Evolutionary conservation across 23 tunicate species (phyloP).

Genomic region (Trididemnum nubilum): DNA sequence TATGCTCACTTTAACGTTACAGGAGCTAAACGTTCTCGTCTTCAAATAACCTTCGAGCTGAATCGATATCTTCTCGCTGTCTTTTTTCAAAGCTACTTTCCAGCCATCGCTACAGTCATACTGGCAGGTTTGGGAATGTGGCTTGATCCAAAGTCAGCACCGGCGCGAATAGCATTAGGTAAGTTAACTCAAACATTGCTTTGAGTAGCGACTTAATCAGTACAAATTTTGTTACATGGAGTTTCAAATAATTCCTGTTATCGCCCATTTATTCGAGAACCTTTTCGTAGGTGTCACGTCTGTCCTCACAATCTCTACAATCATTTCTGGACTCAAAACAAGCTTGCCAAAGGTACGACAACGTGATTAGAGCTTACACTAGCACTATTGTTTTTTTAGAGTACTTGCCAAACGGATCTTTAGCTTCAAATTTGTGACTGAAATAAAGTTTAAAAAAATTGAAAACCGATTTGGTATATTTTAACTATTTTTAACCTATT

Average conservation of each 20-base stretch:
- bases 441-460: no score
- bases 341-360: constrained; percentile 74
- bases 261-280: no score
- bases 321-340: constrained; percentile 76
- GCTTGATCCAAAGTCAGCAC: constrained; percentile 89
- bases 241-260: no score
- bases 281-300: constrained; percentile 80
- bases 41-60: constrained; percentile 74
- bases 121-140: constrained; percentile 87
- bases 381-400: no score
- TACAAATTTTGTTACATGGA: no score
- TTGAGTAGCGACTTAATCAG: no score
- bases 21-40: constrained; percentile 27
- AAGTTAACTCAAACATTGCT: constrained; percentile 16
- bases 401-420: no score
- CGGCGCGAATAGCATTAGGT: constrained; percentile 91
- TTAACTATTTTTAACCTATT: no score
- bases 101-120: constrained; percentile 84
- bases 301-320: constrained; percentile 79
- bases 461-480: no score
- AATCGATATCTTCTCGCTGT: constrained; percentile 76
- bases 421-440: no score
- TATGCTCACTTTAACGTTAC: no score
- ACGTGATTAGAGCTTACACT: no score
- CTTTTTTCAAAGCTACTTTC: constrained; percentile 86